Evolutionary conservation across 2,888 invertebrate genomes (phyloP), one percentile per base, ranked within the genome.

Genomic region (Epiblema foenella): DNA sequence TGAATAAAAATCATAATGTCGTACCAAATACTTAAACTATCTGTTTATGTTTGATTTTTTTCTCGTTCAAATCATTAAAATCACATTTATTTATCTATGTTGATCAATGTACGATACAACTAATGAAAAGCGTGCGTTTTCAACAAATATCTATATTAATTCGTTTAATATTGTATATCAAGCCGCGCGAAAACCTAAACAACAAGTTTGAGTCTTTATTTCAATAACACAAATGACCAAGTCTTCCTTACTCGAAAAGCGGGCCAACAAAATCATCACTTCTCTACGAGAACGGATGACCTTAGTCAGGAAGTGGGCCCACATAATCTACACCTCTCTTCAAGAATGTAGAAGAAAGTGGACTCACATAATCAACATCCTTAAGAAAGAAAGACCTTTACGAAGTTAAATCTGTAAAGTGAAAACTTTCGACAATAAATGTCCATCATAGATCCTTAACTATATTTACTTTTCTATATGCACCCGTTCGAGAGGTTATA

Each of bases 41-140:
- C n/a, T n/a, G n/a, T 33, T 8, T 7, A 46, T 46, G n/a, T 46
- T n/a, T 46, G 46, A 46, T n/a, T 46, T 15, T 46, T 8, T n/a
- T n/a, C 46, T 46, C 7, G 7, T 46, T 46, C 12, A 46, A n/a
- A 46, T 46, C 46, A 46, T 46, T n/a, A 7, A 46, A 7, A 46
- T 46, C 46, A 46, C 46, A 46, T 46, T 46, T 46, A 46, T 56
- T 56, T 56, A n/a, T 29, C 11, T 15, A 39, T 39, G 18, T 42
- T 59, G 11, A 59, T 59, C 15, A 59, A 42, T 20, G 42, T 42
- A 42, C 20, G 15, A 59, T 59, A 59, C 59, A 59, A 42, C 20
- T 4, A 59, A 59, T 59, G 59, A 42, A 59, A 59, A 59, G 42
- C 42, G 59, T 42, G 20, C 20, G 59, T 42, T 24, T 59, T 20